Evolutionary conservation across 2,113 vertebrate genomes (phyloP), one percentile per base, ranked within the genome.

Genomic region (Struthio camelus): DNA sequence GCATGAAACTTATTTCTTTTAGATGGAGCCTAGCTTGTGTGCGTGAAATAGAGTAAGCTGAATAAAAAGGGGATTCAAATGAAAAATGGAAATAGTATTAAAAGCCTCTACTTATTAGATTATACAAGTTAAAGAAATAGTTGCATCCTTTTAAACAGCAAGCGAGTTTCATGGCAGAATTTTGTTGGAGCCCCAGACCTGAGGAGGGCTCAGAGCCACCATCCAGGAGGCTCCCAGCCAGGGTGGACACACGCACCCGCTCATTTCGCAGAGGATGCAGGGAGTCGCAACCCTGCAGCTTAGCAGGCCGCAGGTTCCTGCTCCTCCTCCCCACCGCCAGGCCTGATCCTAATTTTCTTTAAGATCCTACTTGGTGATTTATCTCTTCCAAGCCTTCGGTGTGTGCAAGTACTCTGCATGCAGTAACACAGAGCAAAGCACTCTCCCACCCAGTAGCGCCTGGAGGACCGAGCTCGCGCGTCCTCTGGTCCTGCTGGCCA

Each of bases 161-260:
- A 3, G 66, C 34, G 38, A 36, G 10, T 28, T 20, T 4, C 5
- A 5, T 3, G 46, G 17, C 8, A 48, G 67, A 42, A 75, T 27
- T 53, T 65, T 18, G 7, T 42, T 27, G 18, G 53, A 72, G 48
- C 30, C 38, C 56, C 51, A 34, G 30, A 32, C 23, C 23, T 4
- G 6, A 27, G 62, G 50, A 44, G 48, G 4, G 1, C 17, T 20
- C 16, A 4, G 67, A 76, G 78, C 67, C 84, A 64, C 14, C 11
- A 0, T 7, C 32, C 67, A 42, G 83, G 86, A n/a, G 84, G 73
- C 69, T 85, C 40, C 15, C 12, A 62, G 82, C 32, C 40, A 19
- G 19, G 51, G 27, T 40, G 56, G 50, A n/a, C 10, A 3, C 14
- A 2, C 1, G 0, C 12, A 69, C 25, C 30, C 0, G 0, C 11